A percentile compares a stretch with the other conserved stretches of the same genome.
Evolutionary conservation across 2,888 invertebrate genomes (phyloP).

Genomic region (Trichacis sp.): DNA sequence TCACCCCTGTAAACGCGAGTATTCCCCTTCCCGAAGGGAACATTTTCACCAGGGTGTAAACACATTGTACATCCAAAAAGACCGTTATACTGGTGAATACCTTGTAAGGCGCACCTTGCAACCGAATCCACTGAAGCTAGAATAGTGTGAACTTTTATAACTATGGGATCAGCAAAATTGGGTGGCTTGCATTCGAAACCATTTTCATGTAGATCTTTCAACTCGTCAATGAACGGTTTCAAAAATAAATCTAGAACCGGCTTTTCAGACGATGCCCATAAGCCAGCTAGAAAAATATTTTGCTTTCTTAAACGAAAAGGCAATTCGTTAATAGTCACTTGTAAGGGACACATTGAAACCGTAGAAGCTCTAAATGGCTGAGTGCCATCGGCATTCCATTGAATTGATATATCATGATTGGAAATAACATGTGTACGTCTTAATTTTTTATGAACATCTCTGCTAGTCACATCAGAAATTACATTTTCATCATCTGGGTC

Average conservation of each 20-base stretch:
- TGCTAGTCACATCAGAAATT: slow-evolving; percentile 14
- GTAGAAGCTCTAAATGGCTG: neutral
- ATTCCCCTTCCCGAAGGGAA: slow-evolving; percentile 1
- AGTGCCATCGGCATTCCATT: slow-evolving; percentile 23
- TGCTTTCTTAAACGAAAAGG: slow-evolving; percentile 8
- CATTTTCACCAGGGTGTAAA: slow-evolving; percentile 4
- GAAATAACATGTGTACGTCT: slow-evolving; percentile 9
- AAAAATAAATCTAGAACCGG: slow-evolving; percentile 15
- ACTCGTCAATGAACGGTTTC: slow-evolving; percentile 15
- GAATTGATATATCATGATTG: slow-evolving; percentile 9
- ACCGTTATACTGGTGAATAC: slow-evolving; percentile 14
- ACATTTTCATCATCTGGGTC: too few relatives aligned
- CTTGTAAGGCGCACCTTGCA: slow-evolving; percentile 2
- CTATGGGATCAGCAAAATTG: neutral
- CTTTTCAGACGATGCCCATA: slow-evolving; percentile 6
- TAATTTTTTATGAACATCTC: slow-evolving; percentile 12
- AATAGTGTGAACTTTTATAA: neutral
- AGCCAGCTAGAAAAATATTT: slow-evolving; percentile 12
- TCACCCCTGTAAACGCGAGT: neutral
- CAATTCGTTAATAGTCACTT: slow-evolving; percentile 14
- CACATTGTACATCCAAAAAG: slow-evolving; percentile 15
- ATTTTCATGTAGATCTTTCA: neutral
- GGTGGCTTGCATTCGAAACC: neutral
- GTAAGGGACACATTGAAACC: slow-evolving; percentile 8
- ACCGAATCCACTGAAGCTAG: slow-evolving; percentile 5